phyloP scores from a whole-genome alignment of 2,888 invertebrate genomes.

The Ophion costatus region DNA sequence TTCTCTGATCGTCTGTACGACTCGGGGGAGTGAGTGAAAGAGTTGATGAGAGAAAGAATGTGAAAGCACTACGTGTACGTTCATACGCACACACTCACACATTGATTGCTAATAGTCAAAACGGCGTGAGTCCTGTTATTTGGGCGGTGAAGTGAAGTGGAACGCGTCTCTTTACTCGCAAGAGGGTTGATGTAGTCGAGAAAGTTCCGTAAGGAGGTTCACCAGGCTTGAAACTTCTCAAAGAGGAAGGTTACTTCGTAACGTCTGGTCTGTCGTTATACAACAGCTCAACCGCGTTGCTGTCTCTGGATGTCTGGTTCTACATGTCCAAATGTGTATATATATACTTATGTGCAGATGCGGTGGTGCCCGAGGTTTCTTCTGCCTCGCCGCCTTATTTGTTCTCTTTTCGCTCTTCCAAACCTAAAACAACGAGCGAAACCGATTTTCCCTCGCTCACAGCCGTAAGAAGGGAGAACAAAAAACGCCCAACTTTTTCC shows the following conservation, averaged over 20 bases:
- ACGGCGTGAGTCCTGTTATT: constrained; percentile 17
- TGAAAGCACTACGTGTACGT: constrained; percentile 18
- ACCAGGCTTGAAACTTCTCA: constrained; percentile 63
- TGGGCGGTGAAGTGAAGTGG: neutral
- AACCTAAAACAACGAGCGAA: constrained; percentile 32
- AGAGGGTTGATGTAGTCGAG: constrained; percentile 23
- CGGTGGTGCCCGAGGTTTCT: constrained; percentile 19
- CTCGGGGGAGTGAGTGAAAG: constrained; percentile 54
- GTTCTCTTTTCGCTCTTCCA: constrained; percentile 17
- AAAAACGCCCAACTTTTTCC: constrained; percentile 21
- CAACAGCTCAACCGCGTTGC: constrained; percentile 61
- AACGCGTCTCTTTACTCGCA: constrained; percentile 17
- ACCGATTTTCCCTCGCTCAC: constrained; percentile 41
- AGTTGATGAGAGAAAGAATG: constrained; percentile 50
- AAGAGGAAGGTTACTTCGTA: constrained; percentile 64
- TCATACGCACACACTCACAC: neutral
- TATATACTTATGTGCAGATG: neutral
- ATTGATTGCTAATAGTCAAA: neutral
- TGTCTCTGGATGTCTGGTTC: constrained; percentile 32
- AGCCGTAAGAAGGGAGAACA: constrained; percentile 26
- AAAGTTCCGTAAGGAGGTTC: constrained; percentile 60
- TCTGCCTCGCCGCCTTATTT: constrained; percentile 35
- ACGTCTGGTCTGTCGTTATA: constrained; percentile 65
- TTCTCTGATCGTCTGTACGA: constrained; percentile 52
- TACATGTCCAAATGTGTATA: neutral